Percentiles rank a stretch among this genome's conserved stretches.
Conservation (phyloP, 2,113 vertebrate genomes). For the Barnardius zonarius region DNA sequence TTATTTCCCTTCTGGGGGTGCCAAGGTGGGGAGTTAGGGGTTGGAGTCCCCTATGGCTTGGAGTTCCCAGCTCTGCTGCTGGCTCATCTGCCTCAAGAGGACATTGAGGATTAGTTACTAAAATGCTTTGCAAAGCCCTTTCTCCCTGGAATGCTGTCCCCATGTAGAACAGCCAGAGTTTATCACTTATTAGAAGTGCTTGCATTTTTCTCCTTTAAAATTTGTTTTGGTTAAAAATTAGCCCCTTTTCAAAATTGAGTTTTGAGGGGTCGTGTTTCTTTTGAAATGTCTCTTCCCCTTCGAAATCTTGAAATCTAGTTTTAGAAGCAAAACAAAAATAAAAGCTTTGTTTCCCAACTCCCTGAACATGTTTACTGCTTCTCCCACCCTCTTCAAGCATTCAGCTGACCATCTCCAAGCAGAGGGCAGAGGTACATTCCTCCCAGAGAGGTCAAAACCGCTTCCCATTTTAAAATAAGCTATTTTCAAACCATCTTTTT, state of each 20-base stretch:
- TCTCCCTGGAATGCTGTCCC: background rate
- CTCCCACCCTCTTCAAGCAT: background rate
- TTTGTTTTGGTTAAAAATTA: background rate
- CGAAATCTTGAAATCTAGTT: background rate
- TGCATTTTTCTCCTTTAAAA: background rate
- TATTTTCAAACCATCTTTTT: background rate
- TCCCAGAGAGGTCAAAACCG: background rate
- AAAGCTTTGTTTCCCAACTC: background rate
- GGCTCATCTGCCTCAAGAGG: background rate
- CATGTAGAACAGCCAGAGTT: background rate
- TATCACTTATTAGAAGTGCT: background rate
- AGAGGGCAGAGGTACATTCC: conserved; percentile 13
- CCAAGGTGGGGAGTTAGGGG: background rate
- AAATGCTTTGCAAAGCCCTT: background rate
- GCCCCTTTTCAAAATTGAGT: background rate
- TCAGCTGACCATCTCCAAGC: background rate
- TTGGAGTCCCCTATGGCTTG: background rate
- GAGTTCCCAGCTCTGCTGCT: background rate
- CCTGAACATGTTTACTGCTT: background rate
- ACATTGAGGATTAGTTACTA: background rate
- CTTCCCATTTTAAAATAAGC: background rate
- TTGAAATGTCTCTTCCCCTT: background rate
- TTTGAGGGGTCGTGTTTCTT: background rate
- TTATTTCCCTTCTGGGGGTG: background rate
- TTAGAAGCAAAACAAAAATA: background rate